A percentile compares a stretch with the other conserved stretches of the same genome.
These are phyloP conservation scores for Reticulitermes speratus DNA, from an alignment of 1,140 invertebrate genomes.

Conservation along the genomic window DNA sequence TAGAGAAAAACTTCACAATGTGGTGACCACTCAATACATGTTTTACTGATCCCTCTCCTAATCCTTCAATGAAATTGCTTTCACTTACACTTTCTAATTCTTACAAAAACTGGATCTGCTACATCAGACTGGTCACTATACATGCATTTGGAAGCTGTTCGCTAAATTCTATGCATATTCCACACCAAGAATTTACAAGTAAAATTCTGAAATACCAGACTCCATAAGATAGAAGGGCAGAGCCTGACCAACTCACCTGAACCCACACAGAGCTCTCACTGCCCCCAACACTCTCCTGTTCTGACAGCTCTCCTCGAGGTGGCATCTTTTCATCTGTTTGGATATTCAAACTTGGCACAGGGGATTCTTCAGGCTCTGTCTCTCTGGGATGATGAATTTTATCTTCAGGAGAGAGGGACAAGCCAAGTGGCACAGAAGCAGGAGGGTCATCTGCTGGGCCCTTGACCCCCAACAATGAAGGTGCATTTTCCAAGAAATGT, in stretches of 20 bases:
- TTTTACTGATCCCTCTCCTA: too few species aligned
- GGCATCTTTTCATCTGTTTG: conserved; percentile 82
- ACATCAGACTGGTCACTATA: too few species aligned
- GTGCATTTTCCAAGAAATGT: conserved; percentile 41
- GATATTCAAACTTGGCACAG: conserved; percentile 54
- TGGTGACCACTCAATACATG: too few species aligned
- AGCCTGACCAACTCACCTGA: conserved; percentile 43
- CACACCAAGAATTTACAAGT: too few species aligned
- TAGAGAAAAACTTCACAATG: too few species aligned
- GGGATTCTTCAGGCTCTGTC: conserved; percentile 4
- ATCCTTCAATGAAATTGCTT: too few species aligned
- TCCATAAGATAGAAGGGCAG: too few species aligned
- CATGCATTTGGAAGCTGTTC: too few species aligned
- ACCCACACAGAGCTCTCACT: conserved; percentile 63
- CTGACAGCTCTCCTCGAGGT: conserved; percentile 75
- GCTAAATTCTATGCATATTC: too few species aligned
- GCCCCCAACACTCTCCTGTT: conserved; percentile 78
- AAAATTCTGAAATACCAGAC: too few species aligned
- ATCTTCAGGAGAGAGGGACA: background rate
- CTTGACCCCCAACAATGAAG: background rate
- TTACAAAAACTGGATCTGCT: too few species aligned
- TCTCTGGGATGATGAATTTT: background rate
- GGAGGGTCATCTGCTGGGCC: background rate
- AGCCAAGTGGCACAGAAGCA: background rate
- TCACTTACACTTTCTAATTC: too few species aligned